Conservation (phyloP, 37 sponge, comb jelly and placozoan species). For the Spongilla lacustris region DNA sequence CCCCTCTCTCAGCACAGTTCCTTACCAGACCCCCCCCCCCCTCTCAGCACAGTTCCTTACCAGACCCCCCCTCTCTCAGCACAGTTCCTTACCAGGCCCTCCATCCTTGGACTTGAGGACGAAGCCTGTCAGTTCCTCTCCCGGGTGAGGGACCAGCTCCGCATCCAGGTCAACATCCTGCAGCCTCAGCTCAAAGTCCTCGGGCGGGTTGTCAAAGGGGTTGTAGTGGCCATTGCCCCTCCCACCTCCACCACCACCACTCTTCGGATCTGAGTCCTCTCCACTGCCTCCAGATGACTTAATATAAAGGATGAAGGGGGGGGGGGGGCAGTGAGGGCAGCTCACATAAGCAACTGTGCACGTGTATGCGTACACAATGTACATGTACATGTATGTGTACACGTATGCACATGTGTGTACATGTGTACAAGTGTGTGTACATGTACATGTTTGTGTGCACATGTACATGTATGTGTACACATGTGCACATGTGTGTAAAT, state of each 20-base stretch:
- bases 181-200: slow-evolving; percentile 61
- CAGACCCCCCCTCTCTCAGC: too few relatives aligned
- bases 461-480: too few relatives aligned
- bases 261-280: not conserved
- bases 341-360: too few relatives aligned
- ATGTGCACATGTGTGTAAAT: too few relatives aligned
- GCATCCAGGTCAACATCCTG: slow-evolving; percentile 80
- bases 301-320: not conserved
- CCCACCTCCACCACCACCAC: slow-evolving; percentile 1
- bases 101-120: slow-evolving; percentile 45
- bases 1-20: too few relatives aligned
- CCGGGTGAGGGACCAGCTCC: slow-evolving; percentile 46
- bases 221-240: slow-evolving; percentile 19
- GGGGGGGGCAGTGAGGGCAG: not conserved
- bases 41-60: too few relatives aligned
- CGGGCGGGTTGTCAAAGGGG: slow-evolving; percentile 60
- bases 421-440: too few relatives aligned
- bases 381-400: not conserved
- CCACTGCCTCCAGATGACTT: not conserved
- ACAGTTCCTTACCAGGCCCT: not conserved
- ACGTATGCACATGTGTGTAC: too few relatives aligned
- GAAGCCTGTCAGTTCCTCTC: slow-evolving; percentile 35
- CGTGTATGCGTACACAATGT: slow-evolving; percentile 1
- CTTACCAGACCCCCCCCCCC: too few relatives aligned
- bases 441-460: too few relatives aligned